Base-by-base conservation (phyloP, 2,888 invertebrate species). In the Tetragnatha montana region DNA sequence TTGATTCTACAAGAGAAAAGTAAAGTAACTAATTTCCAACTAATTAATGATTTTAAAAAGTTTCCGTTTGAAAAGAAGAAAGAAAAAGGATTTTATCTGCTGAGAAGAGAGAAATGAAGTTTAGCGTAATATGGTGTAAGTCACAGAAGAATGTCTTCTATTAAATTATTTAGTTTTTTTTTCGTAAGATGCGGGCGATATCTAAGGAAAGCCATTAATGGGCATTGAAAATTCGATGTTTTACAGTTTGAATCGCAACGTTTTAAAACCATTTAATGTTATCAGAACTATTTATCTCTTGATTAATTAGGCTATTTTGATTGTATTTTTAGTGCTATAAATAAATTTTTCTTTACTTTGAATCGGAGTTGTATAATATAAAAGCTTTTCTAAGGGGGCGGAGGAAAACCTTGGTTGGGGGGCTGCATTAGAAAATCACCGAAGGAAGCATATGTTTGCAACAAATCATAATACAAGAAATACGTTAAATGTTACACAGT, bases 1-100 rank as follows among this genome's bases (percentile, higher is more conserved):
- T n/a, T 17, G 76, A 76, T 76, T 76, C 19, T 50, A 50, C 76
- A 49, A 76, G 47, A 76, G 76, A 76, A 19, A 50, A 76, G 76
- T 19, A 19, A 50, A 76, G 76, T 76, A 76, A 76, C 76, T 76
- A 76, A 76, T 76, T 76, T 50, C 50, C 49, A 76, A 49, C 76
- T 76, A 76, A 76, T 76, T 76, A 76, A 76, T 50, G 76, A 76
- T 50, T 76, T 76, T 76, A 50, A 76, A 75, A 76, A 76, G 76
- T n/a, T 50, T 19, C 76, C 7, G 8, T n/a, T n/a, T 49, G 19
- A n/a, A 6, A 50, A 50, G 50, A 76, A 76, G 50, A 76, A 76
- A 19, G 19, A 76, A 49, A n/a, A 50, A 49, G 76, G 49, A 49
- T 49, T 76, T 60, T 60, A 17, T 17, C 19, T 50, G 50, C 17